Conservation (phyloP, 1,140 invertebrate species). For the Lepidurus packardi region DNA sequence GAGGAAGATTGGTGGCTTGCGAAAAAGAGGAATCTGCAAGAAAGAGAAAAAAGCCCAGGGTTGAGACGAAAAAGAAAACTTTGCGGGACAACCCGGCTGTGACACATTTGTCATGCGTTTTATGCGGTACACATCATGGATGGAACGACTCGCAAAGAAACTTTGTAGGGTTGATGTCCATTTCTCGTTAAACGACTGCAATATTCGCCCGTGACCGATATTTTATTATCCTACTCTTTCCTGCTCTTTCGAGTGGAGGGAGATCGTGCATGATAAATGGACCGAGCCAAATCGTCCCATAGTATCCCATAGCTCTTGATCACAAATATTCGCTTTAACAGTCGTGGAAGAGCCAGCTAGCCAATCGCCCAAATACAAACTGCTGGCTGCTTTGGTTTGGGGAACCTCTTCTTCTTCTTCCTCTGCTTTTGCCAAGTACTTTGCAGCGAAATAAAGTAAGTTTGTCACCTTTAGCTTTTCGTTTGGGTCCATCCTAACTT, state of each 20-base stretch:
- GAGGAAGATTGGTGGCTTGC: background rate
- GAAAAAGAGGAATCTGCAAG: background rate
- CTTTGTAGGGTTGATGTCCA: constrained; percentile 16
- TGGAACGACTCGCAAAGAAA: background rate
- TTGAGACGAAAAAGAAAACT: background rate
- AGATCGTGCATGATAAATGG: background rate
- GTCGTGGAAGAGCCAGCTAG: background rate
- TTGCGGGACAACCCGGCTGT: background rate
- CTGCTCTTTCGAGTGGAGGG: background rate
- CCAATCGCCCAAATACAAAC: background rate
- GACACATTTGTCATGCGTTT: constrained; percentile 1
- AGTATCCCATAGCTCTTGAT: constrained; percentile 18
- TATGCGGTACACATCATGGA: background rate
- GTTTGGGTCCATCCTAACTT: background rate
- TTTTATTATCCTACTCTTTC: constrained; percentile 2
- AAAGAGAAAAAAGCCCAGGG: background rate
- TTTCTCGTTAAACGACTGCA: background rate
- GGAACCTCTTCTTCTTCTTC: background rate
- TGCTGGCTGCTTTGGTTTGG: background rate
- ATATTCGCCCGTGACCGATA: background rate
- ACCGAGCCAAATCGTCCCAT: background rate
- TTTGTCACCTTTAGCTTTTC: background rate
- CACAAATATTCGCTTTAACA: background rate
- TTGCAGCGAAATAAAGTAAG: background rate
- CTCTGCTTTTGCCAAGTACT: background rate